A percentile compares a stretch with the other conserved stretches of the same genome.
Conservation (phyloP, 2,113 vertebrate genomes). For the Oryctolagus cuniculus region mOryCun1.1 NC_091452.1:4700001-4700500, state of each 20-base stretch:
- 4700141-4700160: background rate
- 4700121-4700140: background rate
- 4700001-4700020: background rate
- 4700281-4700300: accelerated
- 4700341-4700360: accelerated
- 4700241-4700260: background rate
- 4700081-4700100: too few relatives aligned
- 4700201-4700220: background rate
- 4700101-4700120: too few relatives aligned
- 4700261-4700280: too few relatives aligned
- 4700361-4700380: accelerated
- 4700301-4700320: background rate
- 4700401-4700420: background rate
- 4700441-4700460: background rate
- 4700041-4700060: background rate
- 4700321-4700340: accelerated
- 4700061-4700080: too few relatives aligned
- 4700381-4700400: too few relatives aligned
- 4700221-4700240: background rate
- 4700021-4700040: background rate
- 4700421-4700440: too few relatives aligned
- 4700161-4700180: background rate
- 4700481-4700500: background rate
- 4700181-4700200: background rate
- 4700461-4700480: too few relatives aligned